Evolutionary conservation across 1,140 invertebrate genomes (phyloP), one percentile per base, ranked within the genome.

Genomic region (Orius insidiosus): DNA sequence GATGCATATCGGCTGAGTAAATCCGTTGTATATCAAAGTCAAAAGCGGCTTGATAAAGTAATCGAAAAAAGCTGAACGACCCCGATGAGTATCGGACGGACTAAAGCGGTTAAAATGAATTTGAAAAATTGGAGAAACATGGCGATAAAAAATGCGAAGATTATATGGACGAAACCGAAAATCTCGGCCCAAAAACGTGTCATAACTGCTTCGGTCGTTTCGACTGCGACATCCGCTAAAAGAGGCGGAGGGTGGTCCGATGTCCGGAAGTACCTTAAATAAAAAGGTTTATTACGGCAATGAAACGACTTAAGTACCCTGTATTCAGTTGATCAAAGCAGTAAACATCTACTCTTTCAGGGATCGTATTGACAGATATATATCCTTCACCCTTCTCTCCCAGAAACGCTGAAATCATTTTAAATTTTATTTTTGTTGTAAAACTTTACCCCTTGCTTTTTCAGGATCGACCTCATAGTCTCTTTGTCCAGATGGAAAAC

Each of bases 261-360:
- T 6, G 72, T 76, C 52, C 62, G 60, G 52, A 69, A 68, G 52
- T 72, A 69, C 33, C 68, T 24, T 24, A 4, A 24, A 24, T 7
- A 24, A 24, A 24, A 24, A 24, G n/a, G n/a, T 24, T 7, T 24
- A 24, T 18, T 45, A n/a, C 3, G 31, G 7, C 15, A 8, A 31
- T 9, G 5, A 8, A 16, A 11, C 9, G n/a, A 14, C 32, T 18
- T 18, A 30, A 15, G 47, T 55, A 76, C 60, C 69, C 68, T 3
- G 71, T 68, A 52, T 69, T 72, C 34, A 74, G 74, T 52, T 76
- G 73, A 56, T 78, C 75, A 51, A 77, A 78, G 36, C 74, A 75
- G 58, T 78, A 77, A 34, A 76, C 68, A 47, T 76, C 74, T 5
- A 72, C 67, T 50, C 62, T 63, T 46, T 69, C 64, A 8, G 59